These are phyloP conservation scores for Paragorgia papillata DNA, from an alignment of 92 coral and sea anemone species.

Conservation along the genomic window DNA sequence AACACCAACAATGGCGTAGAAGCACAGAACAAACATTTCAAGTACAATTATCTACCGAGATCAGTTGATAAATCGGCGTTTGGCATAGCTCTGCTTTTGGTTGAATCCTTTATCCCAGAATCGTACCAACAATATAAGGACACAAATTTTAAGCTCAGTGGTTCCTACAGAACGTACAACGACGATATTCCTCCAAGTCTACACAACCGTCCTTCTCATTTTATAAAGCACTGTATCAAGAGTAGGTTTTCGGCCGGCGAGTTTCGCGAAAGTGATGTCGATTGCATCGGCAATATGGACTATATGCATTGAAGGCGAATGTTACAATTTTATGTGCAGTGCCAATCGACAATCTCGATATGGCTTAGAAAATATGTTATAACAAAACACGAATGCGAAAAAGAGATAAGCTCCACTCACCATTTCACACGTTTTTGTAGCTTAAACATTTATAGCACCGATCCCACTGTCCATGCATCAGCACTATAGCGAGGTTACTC, in stretches of 20 bases:
- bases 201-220: conserved; percentile 48
- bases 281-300: no score
- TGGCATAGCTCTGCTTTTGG: conserved; percentile 54
- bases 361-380: no score
- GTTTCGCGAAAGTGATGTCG: conserved; percentile 44
- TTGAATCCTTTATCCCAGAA: conserved; percentile 63
- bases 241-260: conserved; percentile 15
- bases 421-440: no score
- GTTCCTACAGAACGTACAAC: conserved; percentile 46
- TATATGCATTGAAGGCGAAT: no score
- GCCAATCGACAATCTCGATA: no score
- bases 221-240: conserved; percentile 51
- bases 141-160: conserved; percentile 60
- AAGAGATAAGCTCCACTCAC: no score
- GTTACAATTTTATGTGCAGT: no score
- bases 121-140: conserved; percentile 63
- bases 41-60: conserved; percentile 60
- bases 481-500: no score
- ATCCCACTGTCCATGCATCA: no score
- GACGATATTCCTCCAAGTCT: conserved; percentile 46
- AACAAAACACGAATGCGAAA: no score
- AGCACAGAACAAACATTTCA: conserved; percentile 67
- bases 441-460: no score
- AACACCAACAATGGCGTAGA: conserved; percentile 68
- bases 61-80: conserved; percentile 67